phyloP scores from a whole-genome alignment of 1,140 invertebrate genomes.

The Sitobion miscanthi region DNA sequence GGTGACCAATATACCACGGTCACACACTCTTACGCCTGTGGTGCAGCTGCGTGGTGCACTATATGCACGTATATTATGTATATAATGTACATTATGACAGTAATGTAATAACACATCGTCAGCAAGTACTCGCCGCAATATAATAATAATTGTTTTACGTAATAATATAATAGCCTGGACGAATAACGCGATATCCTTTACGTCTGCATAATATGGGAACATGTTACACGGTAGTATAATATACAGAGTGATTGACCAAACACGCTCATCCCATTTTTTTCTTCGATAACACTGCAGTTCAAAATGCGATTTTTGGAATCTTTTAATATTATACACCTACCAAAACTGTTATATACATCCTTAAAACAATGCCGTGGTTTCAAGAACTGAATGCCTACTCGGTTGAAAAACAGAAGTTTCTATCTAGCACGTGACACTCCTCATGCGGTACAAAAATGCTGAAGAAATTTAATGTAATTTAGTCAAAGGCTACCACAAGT shows the following conservation, averaged over 20 bases:
- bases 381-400: no score
- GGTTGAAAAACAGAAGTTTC: background rate
- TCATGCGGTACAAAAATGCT: background rate
- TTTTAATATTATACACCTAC: no score
- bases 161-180: background rate
- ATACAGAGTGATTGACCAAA: background rate
- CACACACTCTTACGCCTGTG: background rate
- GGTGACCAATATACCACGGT: constrained; percentile 13
- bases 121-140: no score
- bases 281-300: no score
- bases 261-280: background rate
- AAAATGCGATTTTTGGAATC: no score
- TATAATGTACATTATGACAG: background rate
- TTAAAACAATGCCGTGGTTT: no score
- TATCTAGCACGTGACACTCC: no score
- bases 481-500: no score
- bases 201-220: no score
- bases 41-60: background rate
- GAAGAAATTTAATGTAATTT: background rate
- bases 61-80: background rate
- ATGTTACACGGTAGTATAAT: background rate
- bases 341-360: no score
- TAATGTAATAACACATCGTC: background rate
- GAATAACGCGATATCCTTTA: background rate
- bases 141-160: background rate